Evolutionary conservation across 2,113 vertebrate species (phyloP), one percentile per base, ranked within the genome.

Genomic region (Arenaria interpres): DNA sequence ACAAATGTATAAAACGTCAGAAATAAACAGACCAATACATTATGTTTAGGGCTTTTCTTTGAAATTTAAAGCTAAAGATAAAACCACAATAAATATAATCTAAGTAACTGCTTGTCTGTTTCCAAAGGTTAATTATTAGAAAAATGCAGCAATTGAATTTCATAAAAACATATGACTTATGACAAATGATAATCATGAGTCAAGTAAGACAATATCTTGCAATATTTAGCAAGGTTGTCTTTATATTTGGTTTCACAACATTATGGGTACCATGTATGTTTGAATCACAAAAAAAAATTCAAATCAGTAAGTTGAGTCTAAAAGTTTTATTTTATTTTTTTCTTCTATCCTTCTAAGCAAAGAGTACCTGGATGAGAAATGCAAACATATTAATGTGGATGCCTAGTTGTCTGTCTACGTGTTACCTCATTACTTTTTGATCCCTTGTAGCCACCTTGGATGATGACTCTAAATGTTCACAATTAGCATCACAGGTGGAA

Each of bases 401-500:
- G 30, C 41, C 56, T 16, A 22, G 2, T 7, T 60, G 43, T 19
- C 62, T 87, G 37, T 33, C 33, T 82, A 39, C 12, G 1, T 43
- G 32, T 79, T 33, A 50, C 39, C 51, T 93, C 63, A 2, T 84
- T 86, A 12, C 24, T 57, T 30, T 30, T 24, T 53, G 62, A 57
- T 83, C 32, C 33, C 20, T 12, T 57, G 59, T 88, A 95, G 75
- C 54, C 41, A 45, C 37, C 14, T 22, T 77, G 82, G 83, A 64
- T 39, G 48, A 79, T 88, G 53, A 20, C 46, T 79, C 45, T 74
- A 66, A 92, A 37, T 39, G 37, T 25, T 92, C 68, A 43, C 59
- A 86, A 62, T 93, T 94, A 93, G 30, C 54, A 86, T 77, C 63
- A 66, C 88, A 95, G 79, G 86, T 96, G 93, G 85, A 94, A 89